Evolutionary conservation across 2,113 vertebrate species (phyloP).

Genomic region (Lonchura striata): DNA sequence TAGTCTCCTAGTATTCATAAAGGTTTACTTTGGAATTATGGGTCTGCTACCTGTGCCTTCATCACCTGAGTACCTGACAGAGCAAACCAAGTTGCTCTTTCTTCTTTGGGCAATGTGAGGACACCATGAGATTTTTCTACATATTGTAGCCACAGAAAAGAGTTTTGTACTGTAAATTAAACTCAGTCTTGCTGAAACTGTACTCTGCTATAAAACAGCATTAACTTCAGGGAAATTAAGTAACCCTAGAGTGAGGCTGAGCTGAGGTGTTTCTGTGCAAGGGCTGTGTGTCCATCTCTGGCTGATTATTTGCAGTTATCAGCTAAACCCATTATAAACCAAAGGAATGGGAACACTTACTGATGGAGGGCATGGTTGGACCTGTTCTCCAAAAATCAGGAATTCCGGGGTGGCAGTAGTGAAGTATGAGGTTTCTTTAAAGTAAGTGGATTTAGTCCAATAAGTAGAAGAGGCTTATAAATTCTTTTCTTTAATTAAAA

Average conservation of each 20-base stretch:
- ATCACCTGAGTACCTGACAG: background rate
- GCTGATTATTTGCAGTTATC: background rate
- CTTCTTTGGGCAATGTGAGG: background rate
- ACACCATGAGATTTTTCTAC: background rate
- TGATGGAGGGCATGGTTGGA: background rate
- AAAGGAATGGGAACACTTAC: background rate
- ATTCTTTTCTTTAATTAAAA: background rate
- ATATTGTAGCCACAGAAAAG: background rate
- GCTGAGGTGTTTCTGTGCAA: background rate
- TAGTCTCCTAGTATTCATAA: background rate
- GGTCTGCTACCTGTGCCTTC: fast-evolving
- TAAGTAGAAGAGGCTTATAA: background rate
- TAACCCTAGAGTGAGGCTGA: background rate
- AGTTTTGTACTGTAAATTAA: background rate
- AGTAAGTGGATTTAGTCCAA: background rate
- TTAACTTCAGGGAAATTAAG: background rate
- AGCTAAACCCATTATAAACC: background rate
- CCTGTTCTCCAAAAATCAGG: background rate
- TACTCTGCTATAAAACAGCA: background rate
- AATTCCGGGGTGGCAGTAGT: background rate
- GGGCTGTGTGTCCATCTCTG: background rate
- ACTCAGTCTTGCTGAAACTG: background rate
- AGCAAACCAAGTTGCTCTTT: background rate
- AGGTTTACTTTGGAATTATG: background rate
- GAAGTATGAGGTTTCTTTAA: background rate